Evolutionary conservation across 2,888 invertebrate genomes (phyloP).

Genomic region (Merodon equestris): DNA sequence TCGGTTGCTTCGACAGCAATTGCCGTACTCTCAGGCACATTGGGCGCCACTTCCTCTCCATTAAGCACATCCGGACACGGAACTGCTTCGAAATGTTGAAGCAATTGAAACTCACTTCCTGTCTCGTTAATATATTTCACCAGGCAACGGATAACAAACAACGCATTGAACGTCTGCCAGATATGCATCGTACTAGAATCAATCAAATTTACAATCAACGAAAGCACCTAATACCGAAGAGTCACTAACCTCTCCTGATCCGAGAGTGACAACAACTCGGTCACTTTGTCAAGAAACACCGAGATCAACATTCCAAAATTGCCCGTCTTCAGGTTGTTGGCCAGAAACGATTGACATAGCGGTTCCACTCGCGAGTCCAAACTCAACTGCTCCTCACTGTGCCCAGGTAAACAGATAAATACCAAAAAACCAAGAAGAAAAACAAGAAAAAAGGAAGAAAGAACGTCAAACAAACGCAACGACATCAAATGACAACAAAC

Average conservation of each 20-base stretch:
- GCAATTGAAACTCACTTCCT: slow-evolving; percentile 91
- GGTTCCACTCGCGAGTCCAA: slow-evolving; percentile 90
- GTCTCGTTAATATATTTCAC: slow-evolving; percentile 94
- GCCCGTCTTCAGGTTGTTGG: slow-evolving; percentile 92
- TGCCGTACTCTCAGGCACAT: slow-evolving; percentile 67
- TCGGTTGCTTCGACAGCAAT: slow-evolving; percentile 74
- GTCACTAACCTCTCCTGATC: slow-evolving; percentile 89
- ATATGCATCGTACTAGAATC: slow-evolving; percentile 83
- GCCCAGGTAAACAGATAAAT: slow-evolving; percentile 69
- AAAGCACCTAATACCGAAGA: not conserved
- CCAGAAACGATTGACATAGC: slow-evolving; percentile 86
- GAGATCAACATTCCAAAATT: slow-evolving; percentile 93
- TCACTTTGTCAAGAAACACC: slow-evolving; percentile 89
- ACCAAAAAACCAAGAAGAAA: not conserved
- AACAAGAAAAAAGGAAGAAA: slow-evolving; percentile 11
- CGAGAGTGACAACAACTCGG: slow-evolving; percentile 90
- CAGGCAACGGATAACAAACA: slow-evolving; percentile 92
- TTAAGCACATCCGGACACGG: slow-evolving; percentile 75
- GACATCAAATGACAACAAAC: slow-evolving; percentile 46
- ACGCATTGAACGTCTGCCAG: slow-evolving; percentile 96
- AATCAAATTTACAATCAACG: not conserved
- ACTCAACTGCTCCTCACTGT: slow-evolving; percentile 88
- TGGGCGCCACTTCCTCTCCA: slow-evolving; percentile 66
- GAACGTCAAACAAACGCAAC: slow-evolving; percentile 29
- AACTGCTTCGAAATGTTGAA: slow-evolving; percentile 87